Evolutionary conservation across 1,140 invertebrate genomes (phyloP).

Genomic region (Adelges cooleyi): DNA sequence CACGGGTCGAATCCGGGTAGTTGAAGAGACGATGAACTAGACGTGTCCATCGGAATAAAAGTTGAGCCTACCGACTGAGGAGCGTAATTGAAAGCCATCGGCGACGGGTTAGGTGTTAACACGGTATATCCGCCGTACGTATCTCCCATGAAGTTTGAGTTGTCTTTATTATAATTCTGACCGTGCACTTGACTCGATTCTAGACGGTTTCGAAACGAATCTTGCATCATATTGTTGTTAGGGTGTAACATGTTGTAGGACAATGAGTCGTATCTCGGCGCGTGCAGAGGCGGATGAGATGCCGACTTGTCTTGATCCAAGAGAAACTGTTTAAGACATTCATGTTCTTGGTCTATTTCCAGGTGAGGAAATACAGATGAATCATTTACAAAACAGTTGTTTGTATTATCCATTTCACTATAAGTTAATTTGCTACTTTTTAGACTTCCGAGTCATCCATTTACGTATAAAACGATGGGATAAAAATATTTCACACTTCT

Average conservation of each 20-base stretch:
- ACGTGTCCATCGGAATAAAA: constrained; percentile 12
- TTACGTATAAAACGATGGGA: constrained; percentile 16
- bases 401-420: constrained; percentile 22
- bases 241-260: constrained; percentile 16
- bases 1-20: neutral
- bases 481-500: constrained; percentile 7
- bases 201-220: constrained; percentile 7
- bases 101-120: constrained; percentile 17
- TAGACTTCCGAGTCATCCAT: constrained; percentile 12
- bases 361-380: constrained; percentile 12
- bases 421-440: neutral
- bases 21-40: constrained; percentile 3
- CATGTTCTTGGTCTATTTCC: constrained; percentile 33
- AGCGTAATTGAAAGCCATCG: constrained; percentile 19
- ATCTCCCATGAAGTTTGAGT: constrained; percentile 11
- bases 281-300: constrained; percentile 6
- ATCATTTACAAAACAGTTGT: constrained; percentile 24
- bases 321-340: constrained; percentile 35
- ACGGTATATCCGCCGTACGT: constrained; percentile 21
- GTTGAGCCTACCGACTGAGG: constrained; percentile 3
- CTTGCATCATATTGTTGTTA: constrained; percentile 1
- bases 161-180: constrained; percentile 18
- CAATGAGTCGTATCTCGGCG: neutral
- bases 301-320: constrained; percentile 13
- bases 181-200: neutral